Evolutionary conservation across 2,113 vertebrate genomes (phyloP).

Genomic region (Hippopotamus amphibius): DNA sequence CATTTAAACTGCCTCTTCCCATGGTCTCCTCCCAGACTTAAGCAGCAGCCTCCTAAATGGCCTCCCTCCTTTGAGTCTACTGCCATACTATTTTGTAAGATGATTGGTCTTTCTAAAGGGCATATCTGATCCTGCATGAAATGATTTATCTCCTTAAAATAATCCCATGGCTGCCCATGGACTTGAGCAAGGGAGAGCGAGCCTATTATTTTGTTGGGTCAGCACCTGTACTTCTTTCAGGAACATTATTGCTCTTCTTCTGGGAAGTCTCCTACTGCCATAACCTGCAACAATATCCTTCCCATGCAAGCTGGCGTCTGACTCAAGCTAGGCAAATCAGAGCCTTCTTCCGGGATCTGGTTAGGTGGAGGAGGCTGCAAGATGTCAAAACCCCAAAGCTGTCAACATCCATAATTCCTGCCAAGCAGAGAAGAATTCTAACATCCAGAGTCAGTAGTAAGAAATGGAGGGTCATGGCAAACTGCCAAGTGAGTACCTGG

Average conservation of each 20-base stretch:
- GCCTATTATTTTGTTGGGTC: not conserved
- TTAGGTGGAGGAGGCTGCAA: not conserved
- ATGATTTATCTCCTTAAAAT: not conserved
- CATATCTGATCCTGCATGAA: not conserved
- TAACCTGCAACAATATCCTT: not conserved
- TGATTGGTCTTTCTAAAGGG: not conserved
- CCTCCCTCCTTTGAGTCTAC: not conserved
- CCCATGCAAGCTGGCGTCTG: not conserved
- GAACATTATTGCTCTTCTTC: not conserved
- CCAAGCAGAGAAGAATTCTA: conserved; percentile 21
- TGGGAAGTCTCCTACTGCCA: not conserved
- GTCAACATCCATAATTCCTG: not conserved
- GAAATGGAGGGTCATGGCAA: not conserved
- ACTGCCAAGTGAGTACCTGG: not conserved
- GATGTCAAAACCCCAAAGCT: not conserved
- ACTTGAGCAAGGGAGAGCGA: not conserved
- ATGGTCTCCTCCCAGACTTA: not conserved
- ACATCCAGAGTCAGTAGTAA: not conserved
- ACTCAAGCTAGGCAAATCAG: not conserved
- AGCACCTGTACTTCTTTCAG: not conserved
- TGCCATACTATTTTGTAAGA: not conserved
- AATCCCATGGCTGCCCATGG: not conserved
- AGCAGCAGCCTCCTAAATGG: not conserved
- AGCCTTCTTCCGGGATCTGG: conserved; percentile 4
- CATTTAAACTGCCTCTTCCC: not conserved